Percentiles rank a stretch among this genome's conserved stretches.
These are phyloP conservation scores for Sinocyclocheilus anshuiensis DNA, from an alignment of 2,113 vertebrate species.

Conservation along the genomic window DNA sequence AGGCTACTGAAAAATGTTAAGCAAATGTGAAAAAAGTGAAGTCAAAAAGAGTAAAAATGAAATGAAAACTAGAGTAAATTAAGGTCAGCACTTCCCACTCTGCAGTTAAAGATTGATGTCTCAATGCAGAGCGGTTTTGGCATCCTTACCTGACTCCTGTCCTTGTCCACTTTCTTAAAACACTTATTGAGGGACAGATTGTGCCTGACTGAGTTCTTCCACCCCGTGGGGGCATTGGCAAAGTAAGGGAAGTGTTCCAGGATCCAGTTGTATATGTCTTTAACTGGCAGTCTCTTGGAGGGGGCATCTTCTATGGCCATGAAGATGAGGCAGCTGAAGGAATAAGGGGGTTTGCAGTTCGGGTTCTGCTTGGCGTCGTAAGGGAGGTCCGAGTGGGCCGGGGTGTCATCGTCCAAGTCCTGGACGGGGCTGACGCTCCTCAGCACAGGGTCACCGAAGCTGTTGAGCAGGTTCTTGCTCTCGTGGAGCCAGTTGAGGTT, in stretches of 20 bases:
- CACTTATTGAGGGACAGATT: conserved; percentile 92
- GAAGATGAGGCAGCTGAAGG: conserved; percentile 95
- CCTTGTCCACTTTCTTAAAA: conserved; percentile 94
- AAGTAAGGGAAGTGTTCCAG: conserved; percentile 93
- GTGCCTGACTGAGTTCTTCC: conserved; percentile 93
- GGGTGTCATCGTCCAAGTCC: conserved; percentile 83
- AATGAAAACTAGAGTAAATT: not conserved
- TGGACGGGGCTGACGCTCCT: conserved; percentile 88
- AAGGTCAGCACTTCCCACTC: conserved; percentile 12
- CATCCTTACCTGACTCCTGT: conserved; percentile 89
- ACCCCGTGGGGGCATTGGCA: conserved; percentile 88
- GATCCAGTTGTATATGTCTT: conserved; percentile 95
- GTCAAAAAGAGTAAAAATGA: not conserved
- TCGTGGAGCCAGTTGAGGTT: conserved; percentile 92
- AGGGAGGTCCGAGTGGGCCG: conserved; percentile 84
- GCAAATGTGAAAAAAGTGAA: not conserved
- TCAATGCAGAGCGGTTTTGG: not conserved
- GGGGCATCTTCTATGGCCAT: conserved; percentile 92
- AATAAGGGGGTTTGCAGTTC: conserved; percentile 91
- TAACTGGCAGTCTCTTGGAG: conserved; percentile 87
- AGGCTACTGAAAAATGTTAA: not conserved
- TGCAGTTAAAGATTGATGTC: conserved; percentile 15
- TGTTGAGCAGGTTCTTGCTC: conserved; percentile 89
- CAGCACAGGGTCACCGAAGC: conserved; percentile 87
- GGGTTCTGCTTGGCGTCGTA: conserved; percentile 90